Conservation (phyloP, 1,140 invertebrate genomes). For the Brachionus plicatilis region DNA sequence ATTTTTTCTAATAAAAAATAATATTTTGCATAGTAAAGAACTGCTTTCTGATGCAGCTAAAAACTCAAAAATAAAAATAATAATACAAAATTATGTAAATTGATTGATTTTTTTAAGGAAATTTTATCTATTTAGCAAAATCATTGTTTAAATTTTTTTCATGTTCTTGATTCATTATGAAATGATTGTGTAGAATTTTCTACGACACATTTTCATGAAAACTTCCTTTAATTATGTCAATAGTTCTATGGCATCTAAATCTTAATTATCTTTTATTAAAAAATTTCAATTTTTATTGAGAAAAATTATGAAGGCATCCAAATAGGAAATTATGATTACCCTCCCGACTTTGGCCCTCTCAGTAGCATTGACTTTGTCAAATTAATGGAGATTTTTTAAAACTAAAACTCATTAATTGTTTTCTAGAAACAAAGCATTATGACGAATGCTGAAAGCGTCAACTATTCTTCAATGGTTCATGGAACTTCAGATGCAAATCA, state of each 20-base stretch:
- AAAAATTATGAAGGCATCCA: not conserved
- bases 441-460: not conserved
- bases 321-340: not conserved
- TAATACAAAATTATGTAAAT: not conserved
- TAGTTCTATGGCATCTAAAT: not conserved
- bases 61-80: not conserved
- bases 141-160: not conserved
- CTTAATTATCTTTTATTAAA: not conserved
- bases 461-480: not conserved
- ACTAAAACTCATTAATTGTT: not conserved
- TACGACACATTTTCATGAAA: not conserved
- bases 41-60: not conserved
- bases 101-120: not conserved
- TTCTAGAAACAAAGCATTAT: not conserved
- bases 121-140: not conserved
- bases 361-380: not conserved
- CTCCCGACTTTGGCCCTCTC: not conserved
- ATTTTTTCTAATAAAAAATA: not conserved
- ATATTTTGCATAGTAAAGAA: not conserved
- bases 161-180: not conserved
- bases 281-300: not conserved
- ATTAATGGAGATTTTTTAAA: too few relatives aligned
- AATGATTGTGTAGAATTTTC: not conserved
- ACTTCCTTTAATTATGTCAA: not conserved
- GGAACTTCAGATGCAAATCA: not conserved